Evolutionary conservation across 1,140 invertebrate genomes (phyloP).

Genomic region (Drosophila kepulauana): DNA sequence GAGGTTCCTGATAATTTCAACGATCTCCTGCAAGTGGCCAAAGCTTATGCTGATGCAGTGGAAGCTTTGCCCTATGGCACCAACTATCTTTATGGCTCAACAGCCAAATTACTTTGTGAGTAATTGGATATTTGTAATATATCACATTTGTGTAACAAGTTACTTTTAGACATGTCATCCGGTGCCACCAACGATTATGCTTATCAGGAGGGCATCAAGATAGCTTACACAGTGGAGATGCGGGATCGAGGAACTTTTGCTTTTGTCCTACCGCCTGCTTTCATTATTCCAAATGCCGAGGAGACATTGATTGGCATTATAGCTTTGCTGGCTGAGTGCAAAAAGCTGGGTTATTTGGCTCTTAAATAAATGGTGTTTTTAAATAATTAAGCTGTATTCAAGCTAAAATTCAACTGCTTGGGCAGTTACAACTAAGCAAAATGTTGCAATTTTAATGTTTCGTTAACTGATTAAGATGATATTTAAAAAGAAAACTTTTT

Average conservation of each 20-base stretch:
- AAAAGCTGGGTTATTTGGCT: constrained; percentile 59
- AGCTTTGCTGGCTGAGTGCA: constrained; percentile 87
- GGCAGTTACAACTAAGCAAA: too few relatives aligned
- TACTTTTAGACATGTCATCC: constrained; percentile 70
- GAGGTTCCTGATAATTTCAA: constrained; percentile 85
- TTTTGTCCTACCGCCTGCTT: constrained; percentile 92
- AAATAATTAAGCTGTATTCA: constrained; percentile 56
- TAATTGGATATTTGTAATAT: constrained; percentile 9
- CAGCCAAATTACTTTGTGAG: constrained; percentile 87
- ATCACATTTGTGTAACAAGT: not conserved
- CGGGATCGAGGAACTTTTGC: constrained; percentile 93
- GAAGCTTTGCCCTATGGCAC: constrained; percentile 85
- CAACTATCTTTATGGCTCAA: constrained; percentile 85
- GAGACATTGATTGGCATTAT: constrained; percentile 93
- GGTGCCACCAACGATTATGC: constrained; percentile 90
- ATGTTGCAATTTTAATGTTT: too few relatives aligned
- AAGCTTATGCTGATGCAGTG: constrained; percentile 85
- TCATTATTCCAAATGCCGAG: constrained; percentile 92
- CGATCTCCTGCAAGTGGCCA: constrained; percentile 85
- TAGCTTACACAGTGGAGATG: constrained; percentile 87
- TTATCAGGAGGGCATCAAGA: constrained; percentile 86
- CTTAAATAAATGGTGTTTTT: constrained; percentile 48
- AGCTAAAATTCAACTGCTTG: constrained; percentile 6
- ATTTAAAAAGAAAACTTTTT: too few relatives aligned
- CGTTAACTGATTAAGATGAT: too few relatives aligned